Evolutionary conservation across 2,888 invertebrate genomes (phyloP), one percentile per base, ranked within the genome.

Genomic region (Oscheius sp.): DNA sequence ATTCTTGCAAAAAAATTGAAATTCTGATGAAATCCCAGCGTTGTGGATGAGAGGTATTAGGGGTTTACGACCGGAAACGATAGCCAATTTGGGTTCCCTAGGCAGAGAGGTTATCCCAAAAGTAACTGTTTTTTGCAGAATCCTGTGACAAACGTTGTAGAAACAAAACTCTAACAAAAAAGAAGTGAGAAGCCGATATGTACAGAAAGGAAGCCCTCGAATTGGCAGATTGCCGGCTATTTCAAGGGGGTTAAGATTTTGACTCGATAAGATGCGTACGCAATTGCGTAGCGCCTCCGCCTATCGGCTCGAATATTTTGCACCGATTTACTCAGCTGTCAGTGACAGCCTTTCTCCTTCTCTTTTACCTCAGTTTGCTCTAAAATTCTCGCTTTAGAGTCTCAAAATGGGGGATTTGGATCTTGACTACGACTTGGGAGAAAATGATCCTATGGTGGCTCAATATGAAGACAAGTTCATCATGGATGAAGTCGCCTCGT

Each of bases 381-480:
- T 53, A 21, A n/a, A 53, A 53, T n/a, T 4, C 11, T 2, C n/a
- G 4, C 10, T 42, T 42, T 42, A 42, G 42, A 53, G 10, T 53
- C 10, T 50, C 53, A 53, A 53, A 53, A 21, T 53, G 13, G 53
- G 53, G 53, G n/a, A 21, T 53, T 13, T 13, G 53, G 53, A 29
- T 11, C 3, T 53, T 11, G 42, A 7, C 42, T 42, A 42, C 29
- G n/a, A 53, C 11, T 11, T 53, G 11, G 53, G 7, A 53, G 53
- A 63, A n/a, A 47, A 47, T 21, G 63, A 63, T 29, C 48, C 63
- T 47, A 63, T 63, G 63, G 63, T 63, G 11, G 63, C 53, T 13
- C 51, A 66, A 33, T 66, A 37, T 53, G 13, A 55, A 7, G 11
- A 35, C 0, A 50, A 55, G 29, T 51, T 33, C n/a, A 32, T 68